Base-by-base conservation (phyloP, 1,140 invertebrate genomes). In the Trachymyrmex septentrionalis region DNA sequence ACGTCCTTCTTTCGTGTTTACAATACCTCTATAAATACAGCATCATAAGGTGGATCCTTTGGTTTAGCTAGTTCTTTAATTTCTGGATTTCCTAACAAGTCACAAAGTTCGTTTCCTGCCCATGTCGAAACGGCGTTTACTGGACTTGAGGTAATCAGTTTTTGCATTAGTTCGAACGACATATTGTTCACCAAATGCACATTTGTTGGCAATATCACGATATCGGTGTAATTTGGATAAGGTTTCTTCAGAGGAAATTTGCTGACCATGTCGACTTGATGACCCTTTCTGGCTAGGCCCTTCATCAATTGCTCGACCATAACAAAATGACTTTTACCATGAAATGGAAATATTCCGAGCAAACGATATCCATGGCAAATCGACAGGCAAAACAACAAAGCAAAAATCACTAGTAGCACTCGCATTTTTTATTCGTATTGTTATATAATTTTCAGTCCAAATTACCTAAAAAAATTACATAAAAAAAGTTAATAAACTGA, bases 201-300 rank as follows among this genome's bases (percentile, higher is more conserved):
- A 7, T 6, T 0, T 0, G 44, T 2, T 0, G 77, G 24, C 0
- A 93, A n/a, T 0, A n/a, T 63, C 14, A 93, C 53, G 9, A 96
- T 88, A 87, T 97, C 96, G 4, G 90, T 94, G 59, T 96, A 96
- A 88, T 96, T 96, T 3, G 94, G 90, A 3, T 95, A 85, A 0
- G 94, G 93, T 55, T 92, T 93, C 71, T 95, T 95, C 5, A 95
- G 91, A 0, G 95, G 93, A 87, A 96, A 96, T 3, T 95, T 90
- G 72, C 95, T 96, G 0, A 96, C 90, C 0, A 97, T 91, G 1
- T 96, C 96, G 3, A 97, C 94, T 48, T 96, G 93, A 86, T 97
- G 96, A 7, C 96, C 96, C 48, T 93, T 94, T 16, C 78, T 88
- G 0, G 96, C 96, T 27, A 97, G 77, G 14, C 94, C 96, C 84